phyloP scores from a whole-genome alignment of 2,797 vertebrate genomes.

The Malacoctenus gilli region DNA sequence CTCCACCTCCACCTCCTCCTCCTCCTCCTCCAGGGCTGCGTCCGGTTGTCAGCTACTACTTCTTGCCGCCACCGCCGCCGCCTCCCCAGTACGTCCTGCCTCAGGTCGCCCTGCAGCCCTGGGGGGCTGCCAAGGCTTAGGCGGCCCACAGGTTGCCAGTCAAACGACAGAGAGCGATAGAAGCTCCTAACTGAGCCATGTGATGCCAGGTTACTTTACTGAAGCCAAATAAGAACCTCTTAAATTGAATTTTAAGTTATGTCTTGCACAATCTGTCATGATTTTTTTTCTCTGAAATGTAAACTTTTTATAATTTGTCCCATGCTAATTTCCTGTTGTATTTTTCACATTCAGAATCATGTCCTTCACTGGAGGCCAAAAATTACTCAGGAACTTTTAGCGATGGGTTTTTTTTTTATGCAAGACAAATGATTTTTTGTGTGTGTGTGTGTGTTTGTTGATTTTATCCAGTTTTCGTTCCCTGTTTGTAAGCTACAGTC shows the following conservation, averaged over 20 bases:
- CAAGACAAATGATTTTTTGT: conserved; percentile 47
- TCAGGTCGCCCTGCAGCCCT: conserved; percentile 75
- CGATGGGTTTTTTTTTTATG: conserved; percentile 55
- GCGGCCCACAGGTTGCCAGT: background rate
- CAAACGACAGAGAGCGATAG: conserved; percentile 18
- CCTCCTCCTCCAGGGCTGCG: conserved; percentile 71
- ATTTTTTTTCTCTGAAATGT: conserved; percentile 24
- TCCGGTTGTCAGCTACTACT: too few species aligned
- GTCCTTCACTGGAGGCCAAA: conserved; percentile 37
- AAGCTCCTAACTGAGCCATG: conserved; percentile 54
- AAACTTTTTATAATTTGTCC: conserved; percentile 20
- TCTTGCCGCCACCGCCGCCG: conserved; percentile 75
- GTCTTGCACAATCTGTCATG: conserved; percentile 37
- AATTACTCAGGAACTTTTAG: conserved; percentile 69
- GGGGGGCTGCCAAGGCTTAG: conserved; percentile 70
- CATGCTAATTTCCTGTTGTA: conserved; percentile 35
- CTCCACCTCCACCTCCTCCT: conserved; percentile 17
- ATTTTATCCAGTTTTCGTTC: conserved; percentile 29
- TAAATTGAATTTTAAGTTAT: conserved; percentile 12
- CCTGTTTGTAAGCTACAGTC: conserved; percentile 18
- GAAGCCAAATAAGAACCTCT: conserved; percentile 36
- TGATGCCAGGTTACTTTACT: conserved; percentile 16
- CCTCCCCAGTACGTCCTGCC: conserved; percentile 82
- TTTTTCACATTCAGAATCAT: conserved; percentile 29
- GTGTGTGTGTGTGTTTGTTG: conserved; percentile 14